Conservation (phyloP, 2,888 invertebrate species). For the Sarcophaga variegata region DNA sequence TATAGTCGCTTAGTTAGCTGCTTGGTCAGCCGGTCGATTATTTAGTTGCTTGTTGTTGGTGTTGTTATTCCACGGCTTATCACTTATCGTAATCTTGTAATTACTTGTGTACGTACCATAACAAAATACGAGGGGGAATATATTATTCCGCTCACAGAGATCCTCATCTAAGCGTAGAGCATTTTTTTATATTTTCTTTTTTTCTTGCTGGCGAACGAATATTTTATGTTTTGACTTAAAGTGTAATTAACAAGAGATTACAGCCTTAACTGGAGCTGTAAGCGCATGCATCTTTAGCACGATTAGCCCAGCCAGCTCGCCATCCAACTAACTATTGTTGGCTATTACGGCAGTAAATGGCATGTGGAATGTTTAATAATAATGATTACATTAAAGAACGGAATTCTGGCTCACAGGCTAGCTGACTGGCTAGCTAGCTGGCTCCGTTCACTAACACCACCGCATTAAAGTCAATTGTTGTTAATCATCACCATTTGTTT, state of each 20-base stretch:
- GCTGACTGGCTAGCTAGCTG: no score
- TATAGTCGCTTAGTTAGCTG: no score
- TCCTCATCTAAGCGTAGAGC: constrained; percentile 31
- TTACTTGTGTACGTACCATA: constrained; percentile 71
- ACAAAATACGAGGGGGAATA: constrained; percentile 51
- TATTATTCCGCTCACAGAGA: neutral
- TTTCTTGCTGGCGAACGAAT: constrained; percentile 30
- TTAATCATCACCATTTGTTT: no score
- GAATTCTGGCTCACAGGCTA: no score
- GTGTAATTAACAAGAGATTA: constrained; percentile 69
- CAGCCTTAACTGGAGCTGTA: constrained; percentile 22
- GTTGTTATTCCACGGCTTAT: constrained; percentile 64
- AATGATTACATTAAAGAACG: constrained; percentile 61
- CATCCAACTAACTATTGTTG: neutral
- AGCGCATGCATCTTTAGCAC: constrained; percentile 2
- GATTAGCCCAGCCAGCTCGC: neutral
- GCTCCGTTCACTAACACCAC: no score
- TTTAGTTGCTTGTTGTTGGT: neutral
- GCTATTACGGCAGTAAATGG: constrained; percentile 63
- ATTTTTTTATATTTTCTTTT: no score
- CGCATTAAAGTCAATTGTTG: neutral
- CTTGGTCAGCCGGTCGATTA: no score
- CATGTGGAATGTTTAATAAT: constrained; percentile 68
- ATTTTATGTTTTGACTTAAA: constrained; percentile 58
- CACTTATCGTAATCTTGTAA: constrained; percentile 73